A percentile compares a stretch with the other conserved stretches of the same genome.
phyloP scores from a whole-genome alignment of 2,888 invertebrate species.

The Pachliopta kotzebuea region DNA sequence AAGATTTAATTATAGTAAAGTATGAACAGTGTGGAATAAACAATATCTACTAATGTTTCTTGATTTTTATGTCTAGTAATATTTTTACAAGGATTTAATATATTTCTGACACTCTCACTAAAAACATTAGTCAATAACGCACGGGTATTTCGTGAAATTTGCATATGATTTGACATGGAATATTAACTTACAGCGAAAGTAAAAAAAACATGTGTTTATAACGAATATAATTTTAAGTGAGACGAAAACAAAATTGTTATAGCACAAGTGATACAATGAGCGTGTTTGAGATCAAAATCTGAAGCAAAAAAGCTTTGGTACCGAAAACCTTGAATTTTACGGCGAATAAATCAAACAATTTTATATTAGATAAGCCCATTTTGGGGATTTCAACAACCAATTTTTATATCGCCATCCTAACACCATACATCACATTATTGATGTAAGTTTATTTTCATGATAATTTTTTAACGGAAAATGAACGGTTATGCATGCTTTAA shows the following conservation, averaged over 20 bases:
- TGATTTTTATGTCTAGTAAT: too few relatives aligned
- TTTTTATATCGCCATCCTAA: slow-evolving; percentile 7
- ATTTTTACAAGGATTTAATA: too few relatives aligned
- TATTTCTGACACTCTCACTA: too few relatives aligned
- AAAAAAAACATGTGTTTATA: too few relatives aligned
- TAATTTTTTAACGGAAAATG: not conserved
- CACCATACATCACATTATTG: not conserved
- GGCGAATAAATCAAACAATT: slow-evolving; percentile 24
- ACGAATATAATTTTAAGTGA: not conserved
- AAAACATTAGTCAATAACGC: too few relatives aligned
- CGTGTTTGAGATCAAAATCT: slow-evolving; percentile 23
- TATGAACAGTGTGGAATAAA: too few relatives aligned
- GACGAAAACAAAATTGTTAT: slow-evolving; percentile 3
- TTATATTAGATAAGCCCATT: slow-evolving; percentile 22
- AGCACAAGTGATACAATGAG: slow-evolving; percentile 9
- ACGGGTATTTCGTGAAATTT: too few relatives aligned
- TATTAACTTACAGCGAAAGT: too few relatives aligned
- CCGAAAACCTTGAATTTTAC: slow-evolving; percentile 16
- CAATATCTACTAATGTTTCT: too few relatives aligned
- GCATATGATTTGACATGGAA: too few relatives aligned
- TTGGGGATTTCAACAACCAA: slow-evolving; percentile 7
- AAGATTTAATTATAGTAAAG: too few relatives aligned
- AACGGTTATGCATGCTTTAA: too few relatives aligned
- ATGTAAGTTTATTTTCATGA: not conserved
- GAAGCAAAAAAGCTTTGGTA: slow-evolving; percentile 19